A percentile compares a stretch with the other conserved stretches of the same genome.
Conservation (phyloP, 2,113 vertebrate genomes). For the Oryzias celebensis region DNA sequence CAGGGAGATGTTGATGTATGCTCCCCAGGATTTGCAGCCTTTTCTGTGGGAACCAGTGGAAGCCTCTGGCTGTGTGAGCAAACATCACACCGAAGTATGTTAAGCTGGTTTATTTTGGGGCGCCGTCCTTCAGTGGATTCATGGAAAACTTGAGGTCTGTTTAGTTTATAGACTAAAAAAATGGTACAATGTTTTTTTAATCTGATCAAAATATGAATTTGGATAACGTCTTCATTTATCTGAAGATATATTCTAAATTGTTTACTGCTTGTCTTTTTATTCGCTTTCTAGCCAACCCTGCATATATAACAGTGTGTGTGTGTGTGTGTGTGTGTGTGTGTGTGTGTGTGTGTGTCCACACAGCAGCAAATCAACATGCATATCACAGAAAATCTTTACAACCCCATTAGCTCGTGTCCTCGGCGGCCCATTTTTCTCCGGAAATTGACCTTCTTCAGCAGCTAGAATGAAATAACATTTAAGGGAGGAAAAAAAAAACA, state of each 20-base stretch:
- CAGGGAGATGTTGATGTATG: conserved; percentile 18
- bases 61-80: conserved; percentile 27
- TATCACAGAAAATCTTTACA: conserved; percentile 9
- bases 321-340: neutral
- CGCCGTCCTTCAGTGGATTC: neutral
- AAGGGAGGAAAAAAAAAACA: neutral
- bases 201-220: no score
- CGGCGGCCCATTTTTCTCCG: conserved; percentile 7
- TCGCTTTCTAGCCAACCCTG: neutral
- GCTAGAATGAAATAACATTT: neutral
- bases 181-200: no score
- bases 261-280: no score
- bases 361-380: conserved; percentile 31
- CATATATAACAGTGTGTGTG: conserved; percentile 6
- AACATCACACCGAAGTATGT: conserved; percentile 1
- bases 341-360: conserved; percentile 1
- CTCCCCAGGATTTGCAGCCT: conserved; percentile 19
- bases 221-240: no score
- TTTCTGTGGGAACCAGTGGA: conserved; percentile 40
- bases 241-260: no score
- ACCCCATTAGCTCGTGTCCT: conserved; percentile 15
- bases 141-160: neutral
- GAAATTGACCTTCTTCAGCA: conserved; percentile 2
- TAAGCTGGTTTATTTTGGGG: neutral
- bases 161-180: no score